Evolutionary conservation across 2,888 invertebrate species (phyloP), one percentile per base, ranked within the genome.

Genomic region (Yponomeuta evonymella): DNA sequence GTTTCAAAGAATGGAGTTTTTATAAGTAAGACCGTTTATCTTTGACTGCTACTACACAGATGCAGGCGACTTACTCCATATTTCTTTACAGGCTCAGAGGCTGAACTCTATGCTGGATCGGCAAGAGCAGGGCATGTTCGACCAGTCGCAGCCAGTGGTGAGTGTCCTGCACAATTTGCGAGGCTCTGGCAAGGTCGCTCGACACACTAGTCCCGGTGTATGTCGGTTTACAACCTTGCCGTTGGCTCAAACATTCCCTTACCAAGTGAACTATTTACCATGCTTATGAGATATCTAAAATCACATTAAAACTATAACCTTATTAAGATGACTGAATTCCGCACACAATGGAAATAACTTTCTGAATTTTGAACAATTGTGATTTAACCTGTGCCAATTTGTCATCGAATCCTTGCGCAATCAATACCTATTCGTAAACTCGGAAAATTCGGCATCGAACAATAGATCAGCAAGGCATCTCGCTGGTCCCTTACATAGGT

Each of bases 41-140:
- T 43, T 43, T 4, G 43, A 43, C 43, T 43, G 8, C 43, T 8
- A 43, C 43, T 36, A 43, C 9, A 6, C 43, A 43, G 36, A 67
- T 1, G 12, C 6, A 15, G 11, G 10, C 30, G 1, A 62, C 43
- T 43, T 15, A 51, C 43, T n/a, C 23, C 1, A 12, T 64, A 29
- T 9, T 73, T 62, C 71, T 70, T 76, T 78, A n/a, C 82, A 93
- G 93, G 94, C 94, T 1, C 94, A 94, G 78, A 92, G 94, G 72
- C 80, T 94, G 64, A 94, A 94, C 79, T 93, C 94, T 0, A 89
- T 96, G 88, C 85, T 96, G 72, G 95, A 96, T 78, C 95, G 95
- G 76, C 95, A 95, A 83, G 96, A 96, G 79, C 94, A 94, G 78
- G 93, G 92, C 80, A 92, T 93, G 86, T 90, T 90, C 74, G 92